phyloP scores from a whole-genome alignment of 2,113 vertebrate genomes.

The Phocoena sinus region DNA sequence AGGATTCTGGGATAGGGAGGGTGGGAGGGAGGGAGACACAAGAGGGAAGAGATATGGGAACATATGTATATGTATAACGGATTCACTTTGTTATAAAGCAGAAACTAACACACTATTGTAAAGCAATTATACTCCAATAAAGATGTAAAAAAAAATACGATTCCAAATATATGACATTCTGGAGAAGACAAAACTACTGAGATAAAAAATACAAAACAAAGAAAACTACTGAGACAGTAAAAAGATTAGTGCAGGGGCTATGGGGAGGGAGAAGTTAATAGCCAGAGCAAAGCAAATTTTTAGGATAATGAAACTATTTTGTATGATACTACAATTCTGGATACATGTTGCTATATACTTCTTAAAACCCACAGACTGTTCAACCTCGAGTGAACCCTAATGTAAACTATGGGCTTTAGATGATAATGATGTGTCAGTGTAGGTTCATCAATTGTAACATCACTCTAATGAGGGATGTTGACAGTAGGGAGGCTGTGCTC shows the following conservation, averaged over 20 bases:
- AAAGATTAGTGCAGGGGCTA: background rate
- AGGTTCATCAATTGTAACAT: background rate
- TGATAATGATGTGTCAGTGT: background rate
- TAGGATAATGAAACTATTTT: background rate
- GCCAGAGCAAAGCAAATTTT: background rate
- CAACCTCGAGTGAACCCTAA: background rate
- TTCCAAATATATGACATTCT: background rate
- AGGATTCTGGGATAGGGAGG: background rate
- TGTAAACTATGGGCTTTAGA: background rate
- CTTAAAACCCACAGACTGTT: background rate
- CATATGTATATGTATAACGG: too few relatives aligned
- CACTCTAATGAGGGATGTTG: background rate
- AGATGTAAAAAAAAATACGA: too few relatives aligned
- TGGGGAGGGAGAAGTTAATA: background rate
- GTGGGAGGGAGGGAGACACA: too few relatives aligned
- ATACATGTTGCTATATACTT: background rate
- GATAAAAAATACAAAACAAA: background rate
- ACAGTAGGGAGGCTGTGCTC: background rate
- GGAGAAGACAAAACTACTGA: background rate
- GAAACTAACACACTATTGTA: too few relatives aligned
- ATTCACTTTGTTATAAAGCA: too few relatives aligned
- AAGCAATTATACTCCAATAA: too few relatives aligned
- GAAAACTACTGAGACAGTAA: background rate
- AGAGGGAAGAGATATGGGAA: too few relatives aligned
- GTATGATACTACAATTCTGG: background rate